Evolutionary conservation across 2,113 vertebrate genomes (phyloP).

Genomic region (Setophaga coronata): DNA sequence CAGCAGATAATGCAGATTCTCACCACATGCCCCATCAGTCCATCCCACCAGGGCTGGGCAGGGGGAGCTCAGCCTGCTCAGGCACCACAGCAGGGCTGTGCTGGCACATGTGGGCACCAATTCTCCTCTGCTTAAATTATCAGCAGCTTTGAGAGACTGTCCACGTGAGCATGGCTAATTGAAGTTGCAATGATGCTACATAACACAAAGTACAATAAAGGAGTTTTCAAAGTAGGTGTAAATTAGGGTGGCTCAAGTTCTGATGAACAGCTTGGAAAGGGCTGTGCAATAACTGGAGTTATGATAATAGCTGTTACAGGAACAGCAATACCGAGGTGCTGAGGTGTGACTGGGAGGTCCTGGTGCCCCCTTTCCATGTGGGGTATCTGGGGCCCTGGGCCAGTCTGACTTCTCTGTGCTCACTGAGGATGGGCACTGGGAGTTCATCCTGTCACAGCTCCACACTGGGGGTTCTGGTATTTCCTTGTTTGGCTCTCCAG

Average conservation of each 20-base stretch:
- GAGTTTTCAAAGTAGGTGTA: neutral
- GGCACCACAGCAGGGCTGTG: neutral
- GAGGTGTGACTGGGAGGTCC: neutral
- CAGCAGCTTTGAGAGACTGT: neutral
- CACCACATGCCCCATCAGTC: neutral
- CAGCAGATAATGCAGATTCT: neutral
- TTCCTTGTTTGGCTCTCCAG: neutral
- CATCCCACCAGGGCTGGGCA: neutral
- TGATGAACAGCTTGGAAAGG: neutral
- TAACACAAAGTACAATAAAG: neutral
- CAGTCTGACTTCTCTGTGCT: too few species aligned
- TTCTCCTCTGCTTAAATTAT: neutral
- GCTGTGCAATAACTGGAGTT: neutral
- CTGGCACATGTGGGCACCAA: neutral
- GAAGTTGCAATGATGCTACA: neutral
- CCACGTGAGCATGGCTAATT: neutral
- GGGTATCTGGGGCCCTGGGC: neutral
- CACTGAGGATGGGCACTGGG: neutral
- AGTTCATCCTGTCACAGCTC: neutral
- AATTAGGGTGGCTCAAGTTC: neutral
- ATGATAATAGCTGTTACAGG: rapidly evolving
- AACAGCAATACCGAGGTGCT: neutral
- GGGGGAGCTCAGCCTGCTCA: neutral
- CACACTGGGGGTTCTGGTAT: neutral
- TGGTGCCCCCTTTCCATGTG: neutral